Evolutionary conservation across 2,888 invertebrate species (phyloP), one percentile per base, ranked within the genome.

Genomic region (Erynnis tages): DNA sequence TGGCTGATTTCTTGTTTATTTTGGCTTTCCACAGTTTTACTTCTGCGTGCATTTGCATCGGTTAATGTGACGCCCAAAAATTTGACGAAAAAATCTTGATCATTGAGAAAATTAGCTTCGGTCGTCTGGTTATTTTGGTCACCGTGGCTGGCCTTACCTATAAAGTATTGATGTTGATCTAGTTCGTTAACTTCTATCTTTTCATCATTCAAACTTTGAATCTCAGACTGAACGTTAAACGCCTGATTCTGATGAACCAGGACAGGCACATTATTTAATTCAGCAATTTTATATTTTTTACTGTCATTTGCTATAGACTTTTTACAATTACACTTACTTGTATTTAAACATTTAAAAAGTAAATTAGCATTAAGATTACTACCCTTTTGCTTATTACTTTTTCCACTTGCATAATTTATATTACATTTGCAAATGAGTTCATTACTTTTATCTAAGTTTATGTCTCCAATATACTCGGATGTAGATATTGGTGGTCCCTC

Each of bases 21-120:
- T 16, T 25, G 14, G 1, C 5, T 37, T 37, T 37, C 13, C 6
- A 27, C 13, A 13, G 0, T 34, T 4, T 1, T 1, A 6, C 25
- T 41, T 2, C 44, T n/a, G n/a, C n/a, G 48, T 16, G 44, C 21
- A 49, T 46, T 61, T 21, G 57, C 56, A 56, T 80, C 73, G 34
- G 71, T 64, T 49, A 88, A 67, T 7, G 86, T 85, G 5, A 83
- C 88, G 13, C 88, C 88, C 48, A 88, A 71, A 67, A 85, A 82
- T 40, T 78, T 73, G 16, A 88, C 75, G 38, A 68, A 64, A 60
- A 76, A 81, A 50, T 79, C 75, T 66, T 67, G 65, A 41, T 62
- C 61, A 50, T 56, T 55, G 55, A 55, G 56, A 38, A 59, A 47
- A 13, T 13, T 52, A 16, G 11, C 38, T 17, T 29, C 37, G 16